Evolutionary conservation across 2,113 vertebrate genomes (phyloP), one percentile per base, ranked within the genome.

Genomic region (Tragelaphus scriptus): DNA sequence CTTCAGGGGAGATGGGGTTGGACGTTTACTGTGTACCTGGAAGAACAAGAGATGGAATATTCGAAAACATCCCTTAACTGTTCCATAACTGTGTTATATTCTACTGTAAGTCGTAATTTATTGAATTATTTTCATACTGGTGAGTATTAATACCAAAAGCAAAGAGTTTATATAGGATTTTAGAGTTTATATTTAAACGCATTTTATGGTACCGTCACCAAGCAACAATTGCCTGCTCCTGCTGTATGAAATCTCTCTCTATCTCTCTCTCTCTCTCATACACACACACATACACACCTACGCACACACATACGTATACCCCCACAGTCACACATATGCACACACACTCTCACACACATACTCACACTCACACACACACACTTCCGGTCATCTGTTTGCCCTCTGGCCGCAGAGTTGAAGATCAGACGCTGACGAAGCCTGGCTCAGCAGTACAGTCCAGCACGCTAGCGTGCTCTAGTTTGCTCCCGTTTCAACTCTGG

Each of bases 391-490:
- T 88, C 82, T 97, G 21, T 97, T 95, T 98, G 94, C 92, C 98
- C 97, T 88, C 47, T 90, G 98, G 98, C 95, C 87, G 55, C 92
- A 88, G 85, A 90, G 87, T 90, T 58, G 17, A 97, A 98, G 95
- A 96, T 98, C 89, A 98, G 97, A 98, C n/a, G 51, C 68, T 40
- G 44, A 88, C 68, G 56, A 75, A 85, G 23, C 93, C 58, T 58
- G 89, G 80, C 55, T 95, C 80, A 88, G 55, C 14, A 0, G 36
- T 81, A 82, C 80, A 88, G n/a, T 28, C 61, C 71, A 81, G 51
- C 40, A 28, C 68, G 53, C 56, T 58, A 88, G 44, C 86, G 28
- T 36, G 95, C 95, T 97, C 77, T 87, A 68, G 40, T 96, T 92
- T 97, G 91, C 63, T 84, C 23, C 71, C 88, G 56, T 91, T 96